Evolutionary conservation across 2,113 vertebrate species (phyloP).

Genomic region (Pterophyllum scalare): DNA sequence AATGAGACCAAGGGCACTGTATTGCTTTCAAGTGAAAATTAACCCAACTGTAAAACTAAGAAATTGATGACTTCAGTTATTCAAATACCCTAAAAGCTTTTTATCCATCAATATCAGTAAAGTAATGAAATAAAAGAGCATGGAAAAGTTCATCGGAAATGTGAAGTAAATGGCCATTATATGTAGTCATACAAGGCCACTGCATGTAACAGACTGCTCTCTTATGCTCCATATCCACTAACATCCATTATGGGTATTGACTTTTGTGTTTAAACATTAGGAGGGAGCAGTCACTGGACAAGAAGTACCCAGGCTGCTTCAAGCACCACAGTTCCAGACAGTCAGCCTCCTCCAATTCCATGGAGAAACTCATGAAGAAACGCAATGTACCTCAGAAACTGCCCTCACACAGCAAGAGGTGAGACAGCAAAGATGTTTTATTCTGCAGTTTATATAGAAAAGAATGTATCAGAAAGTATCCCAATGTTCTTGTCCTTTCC

Average conservation of each 20-base stretch:
- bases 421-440: not conserved
- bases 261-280: constrained; percentile 74
- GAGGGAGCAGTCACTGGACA: constrained; percentile 93
- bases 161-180: constrained; percentile 14
- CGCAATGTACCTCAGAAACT: constrained; percentile 95
- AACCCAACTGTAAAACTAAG: not conserved
- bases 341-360: constrained; percentile 89
- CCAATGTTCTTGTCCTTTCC: not conserved
- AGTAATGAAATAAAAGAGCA: constrained; percentile 17
- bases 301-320: constrained; percentile 90
- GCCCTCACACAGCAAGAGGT: constrained; percentile 92
- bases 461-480: not conserved
- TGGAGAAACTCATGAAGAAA: constrained; percentile 97
- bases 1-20: not conserved
- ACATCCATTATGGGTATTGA: constrained; percentile 28
- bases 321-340: constrained; percentile 88
- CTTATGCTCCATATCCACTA: not conserved
- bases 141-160: not conserved
- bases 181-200: not conserved
- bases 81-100: constrained; percentile 12
- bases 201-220: constrained; percentile 31
- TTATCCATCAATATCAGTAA: not conserved
- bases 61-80: constrained; percentile 1
- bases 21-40: not conserved
- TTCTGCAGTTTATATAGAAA: not conserved